These are phyloP conservation scores for Scelioninae gen. 1 DNA, from an alignment of 2,888 invertebrate genomes.

Conservation along the genomic window DNA sequence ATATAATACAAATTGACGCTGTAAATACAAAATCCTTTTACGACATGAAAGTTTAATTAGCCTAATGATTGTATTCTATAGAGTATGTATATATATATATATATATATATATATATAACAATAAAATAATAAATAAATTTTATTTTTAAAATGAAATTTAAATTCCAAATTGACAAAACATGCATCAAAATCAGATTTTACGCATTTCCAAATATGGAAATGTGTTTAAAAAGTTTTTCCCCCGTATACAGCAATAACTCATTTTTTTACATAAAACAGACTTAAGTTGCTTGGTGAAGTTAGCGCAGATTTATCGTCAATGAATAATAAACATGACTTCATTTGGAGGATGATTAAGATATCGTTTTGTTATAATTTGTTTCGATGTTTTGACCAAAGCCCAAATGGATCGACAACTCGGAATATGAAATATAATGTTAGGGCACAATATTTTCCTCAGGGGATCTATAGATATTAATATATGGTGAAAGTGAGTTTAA, in stretches of 20 bases:
- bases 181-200: no score
- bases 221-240: no score
- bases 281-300: no score
- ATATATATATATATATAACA: no score
- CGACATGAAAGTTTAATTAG: conserved; percentile 27
- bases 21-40: conserved; percentile 18
- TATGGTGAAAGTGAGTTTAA: conserved; percentile 34
- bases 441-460: conserved; percentile 21
- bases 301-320: no score
- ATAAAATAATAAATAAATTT: no score
- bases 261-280: no score
- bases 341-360: neutral
- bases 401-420: conserved; percentile 14
- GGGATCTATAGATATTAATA: conserved; percentile 36
- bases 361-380: conserved; percentile 3
- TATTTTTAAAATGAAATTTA: no score
- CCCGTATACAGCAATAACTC: no score
- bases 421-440: conserved; percentile 8
- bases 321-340: neutral
- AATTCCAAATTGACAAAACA: no score
- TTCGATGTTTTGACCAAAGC: conserved; percentile 3
- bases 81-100: no score
- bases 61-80: conserved; percentile 14
- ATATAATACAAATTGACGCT: neutral
- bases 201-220: no score